These are phyloP conservation scores for Pimpla rufipes DNA, from an alignment of 2,888 invertebrate species.

Conservation along the genomic window DNA sequence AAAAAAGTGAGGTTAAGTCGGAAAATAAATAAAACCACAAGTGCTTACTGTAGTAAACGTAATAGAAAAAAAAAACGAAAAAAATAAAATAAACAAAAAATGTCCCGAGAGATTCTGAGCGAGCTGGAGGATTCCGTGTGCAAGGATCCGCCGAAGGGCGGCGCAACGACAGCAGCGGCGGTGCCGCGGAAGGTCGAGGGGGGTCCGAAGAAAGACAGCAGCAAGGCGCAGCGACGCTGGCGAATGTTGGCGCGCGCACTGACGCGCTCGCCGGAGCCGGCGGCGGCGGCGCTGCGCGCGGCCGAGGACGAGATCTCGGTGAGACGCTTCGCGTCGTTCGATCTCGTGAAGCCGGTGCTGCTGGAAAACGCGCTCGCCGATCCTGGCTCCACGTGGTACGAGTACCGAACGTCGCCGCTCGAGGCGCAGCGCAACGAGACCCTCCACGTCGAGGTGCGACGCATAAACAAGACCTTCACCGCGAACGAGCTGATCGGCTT, in stretches of 20 bases:
- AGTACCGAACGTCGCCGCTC: conserved; percentile 87
- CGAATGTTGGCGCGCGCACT: conserved; percentile 90
- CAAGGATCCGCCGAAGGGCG: conserved; percentile 39
- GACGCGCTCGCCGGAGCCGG: conserved; percentile 76
- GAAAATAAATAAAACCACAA: neutral
- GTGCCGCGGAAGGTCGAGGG: conserved; percentile 58
- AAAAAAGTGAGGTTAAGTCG: no score
- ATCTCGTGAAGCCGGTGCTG: conserved; percentile 79
- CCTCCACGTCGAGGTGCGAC: conserved; percentile 88
- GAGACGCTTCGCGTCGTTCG: conserved; percentile 84
- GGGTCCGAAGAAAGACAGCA: conserved; percentile 73
- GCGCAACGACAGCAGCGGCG: no score
- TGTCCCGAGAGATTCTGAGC: conserved; percentile 61
- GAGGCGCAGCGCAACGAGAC: conserved; percentile 78
- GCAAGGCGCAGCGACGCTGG: conserved; percentile 89
- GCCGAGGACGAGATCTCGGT: conserved; percentile 82
- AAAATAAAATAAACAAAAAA: conserved; percentile 19
- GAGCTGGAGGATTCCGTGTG: conserved; percentile 41
- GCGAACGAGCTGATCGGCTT: conserved; percentile 92
- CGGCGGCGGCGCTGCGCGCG: conserved; percentile 67
- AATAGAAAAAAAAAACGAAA: conserved; percentile 24
- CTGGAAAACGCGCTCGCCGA: conserved; percentile 77
- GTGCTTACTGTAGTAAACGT: neutral
- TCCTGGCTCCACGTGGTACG: conserved; percentile 86
- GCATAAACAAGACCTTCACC: conserved; percentile 88